Conservation (phyloP, 2,113 vertebrate species). For the Muntiacus reevesi region DNA sequence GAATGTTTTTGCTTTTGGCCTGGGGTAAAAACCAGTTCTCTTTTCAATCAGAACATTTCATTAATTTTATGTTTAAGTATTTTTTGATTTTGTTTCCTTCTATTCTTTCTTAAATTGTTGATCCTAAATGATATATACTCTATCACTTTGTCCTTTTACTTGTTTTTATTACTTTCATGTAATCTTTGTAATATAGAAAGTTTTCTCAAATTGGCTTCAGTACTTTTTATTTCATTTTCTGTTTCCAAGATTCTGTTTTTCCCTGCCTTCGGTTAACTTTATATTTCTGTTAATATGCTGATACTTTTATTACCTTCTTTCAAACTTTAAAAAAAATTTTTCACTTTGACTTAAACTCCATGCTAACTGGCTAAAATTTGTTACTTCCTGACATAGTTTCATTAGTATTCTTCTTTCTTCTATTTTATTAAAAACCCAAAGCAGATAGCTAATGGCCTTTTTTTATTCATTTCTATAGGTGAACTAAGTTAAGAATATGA, state of each 20-base stretch:
- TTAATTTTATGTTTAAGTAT: background rate
- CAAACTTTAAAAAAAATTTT: background rate
- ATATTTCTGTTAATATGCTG: background rate
- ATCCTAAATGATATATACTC: background rate
- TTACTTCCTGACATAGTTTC: background rate
- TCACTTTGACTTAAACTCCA: background rate
- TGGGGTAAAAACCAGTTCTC: background rate
- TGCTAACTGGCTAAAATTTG: background rate
- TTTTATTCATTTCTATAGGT: background rate
- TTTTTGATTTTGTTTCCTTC: background rate
- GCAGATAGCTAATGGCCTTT: background rate
- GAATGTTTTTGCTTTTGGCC: background rate
- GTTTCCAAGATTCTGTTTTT: background rate
- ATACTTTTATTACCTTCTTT: background rate
- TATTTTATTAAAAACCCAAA: background rate
- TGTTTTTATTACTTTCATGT: background rate
- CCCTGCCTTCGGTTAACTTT: background rate
- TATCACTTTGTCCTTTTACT: background rate
- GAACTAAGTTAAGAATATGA: constrained; percentile 2
- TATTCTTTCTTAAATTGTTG: background rate
- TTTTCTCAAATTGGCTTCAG: background rate
- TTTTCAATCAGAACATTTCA: background rate
- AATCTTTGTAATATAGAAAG: background rate
- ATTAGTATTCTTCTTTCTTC: background rate
- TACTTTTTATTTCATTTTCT: background rate